These are phyloP conservation scores for Girardinichthys multiradiatus DNA, from an alignment of 2,113 vertebrate species.

Conservation along the genomic window DNA sequence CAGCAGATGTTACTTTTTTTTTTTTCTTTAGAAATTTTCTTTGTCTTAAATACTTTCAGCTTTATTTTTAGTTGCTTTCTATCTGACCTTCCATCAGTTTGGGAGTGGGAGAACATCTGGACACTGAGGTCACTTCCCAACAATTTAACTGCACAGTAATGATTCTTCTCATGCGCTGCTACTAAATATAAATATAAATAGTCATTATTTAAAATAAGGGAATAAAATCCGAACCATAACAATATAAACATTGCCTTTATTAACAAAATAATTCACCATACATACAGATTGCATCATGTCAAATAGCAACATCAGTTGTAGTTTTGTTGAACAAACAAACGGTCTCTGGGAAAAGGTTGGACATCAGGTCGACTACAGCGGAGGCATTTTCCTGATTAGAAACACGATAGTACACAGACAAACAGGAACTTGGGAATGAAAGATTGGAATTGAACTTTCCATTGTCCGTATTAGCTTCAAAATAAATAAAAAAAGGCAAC, in stretches of 20 bases:
- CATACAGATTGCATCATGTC: slow-evolving; percentile 72
- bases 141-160: not conserved
- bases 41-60: slow-evolving; percentile 18
- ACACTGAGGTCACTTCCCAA: not conserved
- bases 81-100: slow-evolving; percentile 13
- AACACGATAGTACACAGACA: slow-evolving; percentile 55
- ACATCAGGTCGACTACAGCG: slow-evolving; percentile 53
- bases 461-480: slow-evolving; percentile 30
- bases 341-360: slow-evolving; percentile 32
- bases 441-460: slow-evolving; percentile 59
- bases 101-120: not conserved
- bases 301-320: slow-evolving; percentile 70
- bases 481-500: slow-evolving; percentile 48
- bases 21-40: slow-evolving; percentile 15
- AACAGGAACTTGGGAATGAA: slow-evolving; percentile 48
- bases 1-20: slow-evolving; percentile 39
- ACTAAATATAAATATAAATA: not conserved
- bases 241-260: slow-evolving; percentile 79
- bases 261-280: slow-evolving; percentile 80
- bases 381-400: slow-evolving; percentile 65
- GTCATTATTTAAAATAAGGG: not conserved
- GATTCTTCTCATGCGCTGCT: not conserved
- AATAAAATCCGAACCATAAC: slow-evolving; percentile 50
- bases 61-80: slow-evolving; percentile 46
- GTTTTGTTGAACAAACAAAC: slow-evolving; percentile 41